Percentiles rank a stretch among this genome's conserved stretches.
Evolutionary conservation across 2,888 invertebrate species (phyloP).

Genomic region (Ypsolopha scabrella): DNA sequence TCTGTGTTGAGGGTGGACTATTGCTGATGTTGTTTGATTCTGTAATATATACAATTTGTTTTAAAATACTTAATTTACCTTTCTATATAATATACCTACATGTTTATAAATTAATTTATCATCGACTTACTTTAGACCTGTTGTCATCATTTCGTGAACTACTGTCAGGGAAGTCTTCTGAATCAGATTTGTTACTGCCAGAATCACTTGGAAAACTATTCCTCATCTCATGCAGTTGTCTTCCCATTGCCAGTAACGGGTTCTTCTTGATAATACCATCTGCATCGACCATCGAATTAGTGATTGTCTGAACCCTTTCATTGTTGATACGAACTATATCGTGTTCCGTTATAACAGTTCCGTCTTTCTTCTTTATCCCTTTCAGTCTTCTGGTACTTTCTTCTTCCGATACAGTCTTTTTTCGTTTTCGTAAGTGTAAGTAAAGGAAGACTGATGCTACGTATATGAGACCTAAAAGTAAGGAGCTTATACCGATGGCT

Average conservation of each 20-base stretch:
- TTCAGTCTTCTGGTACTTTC: conserved; percentile 30
- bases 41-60: conserved; percentile 22
- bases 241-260: conserved; percentile 74
- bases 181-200: conserved; percentile 74
- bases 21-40: conserved; percentile 75
- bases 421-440: conserved; percentile 79
- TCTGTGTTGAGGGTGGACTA: conserved; percentile 74
- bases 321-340: conserved; percentile 59
- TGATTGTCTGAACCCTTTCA: conserved; percentile 43
- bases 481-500: conserved; percentile 85
- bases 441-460: conserved; percentile 88
- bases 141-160: conserved; percentile 42
- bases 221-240: conserved; percentile 72
- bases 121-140: conserved; percentile 38
- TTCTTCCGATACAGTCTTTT: conserved; percentile 59
- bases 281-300: conserved; percentile 51
- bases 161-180: conserved; percentile 68
- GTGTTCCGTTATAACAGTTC: conserved; percentile 48
- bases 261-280: conserved; percentile 83
- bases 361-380: conserved; percentile 50
- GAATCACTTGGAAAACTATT: conserved; percentile 56
- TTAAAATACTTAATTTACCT: too few relatives aligned
- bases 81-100: too few relatives aligned
- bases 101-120: too few relatives aligned
- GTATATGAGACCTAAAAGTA: conserved; percentile 88